phyloP scores from a whole-genome alignment of 2,113 vertebrate species.

The Vidua macroura region DNA sequence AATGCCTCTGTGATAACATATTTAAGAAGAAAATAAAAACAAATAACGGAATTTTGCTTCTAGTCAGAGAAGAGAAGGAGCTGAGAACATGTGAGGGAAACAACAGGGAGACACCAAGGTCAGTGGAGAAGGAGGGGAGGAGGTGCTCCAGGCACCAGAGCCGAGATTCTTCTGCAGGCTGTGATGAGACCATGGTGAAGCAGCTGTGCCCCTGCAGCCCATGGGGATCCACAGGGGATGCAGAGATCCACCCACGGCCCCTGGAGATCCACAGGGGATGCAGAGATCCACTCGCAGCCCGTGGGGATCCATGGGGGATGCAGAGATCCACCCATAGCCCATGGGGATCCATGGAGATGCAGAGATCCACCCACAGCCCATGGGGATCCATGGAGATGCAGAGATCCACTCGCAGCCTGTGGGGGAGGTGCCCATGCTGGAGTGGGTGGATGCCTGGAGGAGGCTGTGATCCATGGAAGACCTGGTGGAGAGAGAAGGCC shows the following conservation, averaged over 20 bases:
- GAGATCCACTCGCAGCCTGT: too few species aligned
- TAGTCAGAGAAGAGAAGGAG: not conserved
- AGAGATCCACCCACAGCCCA: too few species aligned
- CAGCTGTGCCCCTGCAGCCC: not conserved
- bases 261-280: not conserved
- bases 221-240: not conserved
- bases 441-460: not conserved
- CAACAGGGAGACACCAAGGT: not conserved
- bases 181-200: not conserved
- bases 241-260: not conserved
- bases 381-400: not conserved
- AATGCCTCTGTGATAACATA: not conserved
- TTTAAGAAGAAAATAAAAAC: not conserved
- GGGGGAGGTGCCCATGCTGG: not conserved
- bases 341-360: too few species aligned
- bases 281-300: not conserved
- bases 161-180: accelerated
- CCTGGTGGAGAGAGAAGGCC: not conserved
- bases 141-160: not conserved
- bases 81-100: not conserved
- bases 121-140: not conserved
- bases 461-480: not conserved
- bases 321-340: too few species aligned
- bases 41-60: accelerated
- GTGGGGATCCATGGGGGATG: too few species aligned